Evolutionary conservation across 2,113 vertebrate species (phyloP).

Genomic region (Albula goreensis): DNA sequence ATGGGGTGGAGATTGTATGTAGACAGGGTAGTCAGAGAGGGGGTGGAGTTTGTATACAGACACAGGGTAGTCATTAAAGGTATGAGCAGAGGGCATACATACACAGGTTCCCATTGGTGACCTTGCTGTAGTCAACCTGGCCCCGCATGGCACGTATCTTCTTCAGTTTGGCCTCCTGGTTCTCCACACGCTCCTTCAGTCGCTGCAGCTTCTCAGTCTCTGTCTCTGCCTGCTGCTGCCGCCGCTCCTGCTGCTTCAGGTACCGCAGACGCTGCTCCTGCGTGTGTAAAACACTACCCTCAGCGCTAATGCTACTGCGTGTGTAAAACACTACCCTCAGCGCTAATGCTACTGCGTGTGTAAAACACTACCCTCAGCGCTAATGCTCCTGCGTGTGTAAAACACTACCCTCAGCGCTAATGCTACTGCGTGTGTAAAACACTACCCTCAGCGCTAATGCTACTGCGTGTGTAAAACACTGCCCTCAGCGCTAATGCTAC

Average conservation of each 20-base stretch:
- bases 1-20: background rate
- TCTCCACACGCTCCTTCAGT: slow-evolving; percentile 94
- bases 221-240: slow-evolving; percentile 87
- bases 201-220: slow-evolving; percentile 95
- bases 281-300: background rate
- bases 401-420: too few relatives aligned
- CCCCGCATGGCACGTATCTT: slow-evolving; percentile 96
- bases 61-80: background rate
- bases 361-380: background rate
- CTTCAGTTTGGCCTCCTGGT: slow-evolving; percentile 93
- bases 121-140: slow-evolving; percentile 97
- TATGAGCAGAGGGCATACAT: slow-evolving; percentile 55
- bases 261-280: slow-evolving; percentile 95
- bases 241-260: slow-evolving; percentile 94
- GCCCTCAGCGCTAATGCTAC: too few relatives aligned
- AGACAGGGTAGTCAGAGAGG: background rate
- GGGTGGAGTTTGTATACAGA: too few relatives aligned
- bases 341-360: too few relatives aligned
- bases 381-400: too few relatives aligned
- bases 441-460: too few relatives aligned
- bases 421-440: too few relatives aligned
- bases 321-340: too few relatives aligned
- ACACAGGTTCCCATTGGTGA: slow-evolving; percentile 97
- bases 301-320: background rate
- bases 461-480: too few relatives aligned